These are phyloP conservation scores for Intellagama lesueurii DNA, from an alignment of 2,797 vertebrate species.

Conservation along the genomic window DNA sequence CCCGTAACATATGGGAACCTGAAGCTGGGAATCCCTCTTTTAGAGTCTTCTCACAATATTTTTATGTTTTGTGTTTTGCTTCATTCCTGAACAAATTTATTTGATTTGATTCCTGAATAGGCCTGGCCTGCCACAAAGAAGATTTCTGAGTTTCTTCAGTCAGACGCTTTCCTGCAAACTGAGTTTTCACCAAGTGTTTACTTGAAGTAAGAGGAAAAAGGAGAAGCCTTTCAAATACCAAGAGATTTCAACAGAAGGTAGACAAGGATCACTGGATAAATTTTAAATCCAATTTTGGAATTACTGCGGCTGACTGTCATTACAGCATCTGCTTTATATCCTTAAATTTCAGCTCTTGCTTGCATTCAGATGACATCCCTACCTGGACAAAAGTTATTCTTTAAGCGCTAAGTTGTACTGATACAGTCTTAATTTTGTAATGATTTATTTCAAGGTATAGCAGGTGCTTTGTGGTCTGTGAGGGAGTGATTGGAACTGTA, in stretches of 20 bases:
- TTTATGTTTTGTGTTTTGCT: neutral
- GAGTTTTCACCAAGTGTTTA: rapidly evolving
- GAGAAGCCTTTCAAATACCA: neutral
- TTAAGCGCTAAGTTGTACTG: neutral
- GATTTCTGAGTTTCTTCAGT: neutral
- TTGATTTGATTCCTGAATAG: neutral
- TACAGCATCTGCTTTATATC: neutral
- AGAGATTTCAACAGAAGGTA: neutral
- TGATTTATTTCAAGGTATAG: neutral
- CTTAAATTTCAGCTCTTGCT: neutral
- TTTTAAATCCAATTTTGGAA: neutral
- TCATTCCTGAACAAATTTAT: neutral
- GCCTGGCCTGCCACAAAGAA: neutral
- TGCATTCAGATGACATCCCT: neutral
- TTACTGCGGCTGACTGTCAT: neutral
- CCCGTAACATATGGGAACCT: too few relatives aligned
- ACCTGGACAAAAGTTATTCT: neutral
- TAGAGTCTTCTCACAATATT: too few relatives aligned
- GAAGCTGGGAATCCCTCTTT: too few relatives aligned
- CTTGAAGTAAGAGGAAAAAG: neutral
- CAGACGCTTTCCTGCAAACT: rapidly evolving
- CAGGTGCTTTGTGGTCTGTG: too few relatives aligned
- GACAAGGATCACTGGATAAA: neutral
- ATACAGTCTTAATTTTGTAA: neutral
- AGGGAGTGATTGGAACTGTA: neutral